Evolutionary conservation across 2,113 vertebrate species (phyloP), one percentile per base, ranked within the genome.

Genomic region (Piaya cayana): DNA sequence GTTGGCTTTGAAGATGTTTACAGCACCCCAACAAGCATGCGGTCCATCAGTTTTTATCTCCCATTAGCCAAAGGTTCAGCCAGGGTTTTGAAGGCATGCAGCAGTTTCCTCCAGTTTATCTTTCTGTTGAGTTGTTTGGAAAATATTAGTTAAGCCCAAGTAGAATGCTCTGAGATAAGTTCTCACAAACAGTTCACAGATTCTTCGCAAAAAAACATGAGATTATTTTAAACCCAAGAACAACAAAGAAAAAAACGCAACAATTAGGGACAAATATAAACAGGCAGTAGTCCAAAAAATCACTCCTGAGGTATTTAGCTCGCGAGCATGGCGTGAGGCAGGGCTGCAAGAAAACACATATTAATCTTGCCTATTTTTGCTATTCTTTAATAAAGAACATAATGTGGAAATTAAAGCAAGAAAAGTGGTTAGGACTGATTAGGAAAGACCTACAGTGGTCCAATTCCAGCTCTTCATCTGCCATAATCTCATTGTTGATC

Each of bases 121-220:
- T 92, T 90, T 78, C 56, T 58, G 64, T 62, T 30, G 42, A 63
- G 56, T 68, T 94, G 84, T 92, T 83, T 88, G 93, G 84, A 94
- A 97, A 96, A 87, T 43, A 36, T 87, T 56, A 43, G 81, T 63
- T 64, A 90, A 96, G 86, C 88, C 88, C 84, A 65, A 89, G 81
- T 43, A 12, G 1, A 16, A 5, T 6, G 9, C 30, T 75, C 42
- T 3, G 45, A 89, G 65, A 90, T 91, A 95, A 77, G 25, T 62
- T 90, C 65, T 70, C 27, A 58, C 25, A 47, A 95, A 87, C 3
- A 60, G 84, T 70, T 88, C 83, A 64, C 83, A 88, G 86, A 86
- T 90, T 79, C 80, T 93, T 94, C 4, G 52, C 52, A 77, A 91
- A 79, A 76, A 79, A 70, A 5, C 49, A 52, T 22, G 26, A 87